Conservation (phyloP, 2,888 invertebrate species). For the Tipula lateralis region DNA sequence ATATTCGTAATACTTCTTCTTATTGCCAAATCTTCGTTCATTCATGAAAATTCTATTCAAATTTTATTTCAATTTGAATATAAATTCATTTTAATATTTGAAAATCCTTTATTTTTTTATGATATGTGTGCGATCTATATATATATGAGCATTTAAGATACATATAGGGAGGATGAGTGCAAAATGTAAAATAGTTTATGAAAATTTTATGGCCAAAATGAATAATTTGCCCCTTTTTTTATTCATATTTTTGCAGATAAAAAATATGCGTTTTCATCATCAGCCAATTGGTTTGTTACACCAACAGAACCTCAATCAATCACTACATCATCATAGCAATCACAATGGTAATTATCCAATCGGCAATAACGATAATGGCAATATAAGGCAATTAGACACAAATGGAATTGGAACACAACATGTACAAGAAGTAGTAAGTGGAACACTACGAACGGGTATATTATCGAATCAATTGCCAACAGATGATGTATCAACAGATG, state of each 20-base stretch:
- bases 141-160: background rate
- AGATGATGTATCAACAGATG: background rate
- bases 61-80: slow-evolving; percentile 24
- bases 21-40: background rate
- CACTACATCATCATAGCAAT: background rate
- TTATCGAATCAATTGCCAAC: slow-evolving; percentile 11
- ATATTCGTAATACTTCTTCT: background rate
- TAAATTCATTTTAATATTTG: background rate
- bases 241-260: slow-evolving; percentile 33
- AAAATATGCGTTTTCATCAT: slow-evolving; percentile 36
- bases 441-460: background rate
- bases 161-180: background rate
- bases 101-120: background rate
- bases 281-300: slow-evolving; percentile 33
- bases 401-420: slow-evolving; percentile 3
- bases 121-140: background rate
- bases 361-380: slow-evolving; percentile 20
- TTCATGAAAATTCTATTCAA: slow-evolving; percentile 11
- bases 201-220: background rate
- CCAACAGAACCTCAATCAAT: slow-evolving; percentile 12
- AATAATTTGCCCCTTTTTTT: slow-evolving; percentile 26
- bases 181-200: background rate
- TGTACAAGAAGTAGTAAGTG: background rate
- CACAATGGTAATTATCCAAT: slow-evolving; percentile 26
- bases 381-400: background rate